Evolutionary conservation across 2,888 invertebrate species (phyloP).

Genomic region (Brenthis daphne): DNA sequence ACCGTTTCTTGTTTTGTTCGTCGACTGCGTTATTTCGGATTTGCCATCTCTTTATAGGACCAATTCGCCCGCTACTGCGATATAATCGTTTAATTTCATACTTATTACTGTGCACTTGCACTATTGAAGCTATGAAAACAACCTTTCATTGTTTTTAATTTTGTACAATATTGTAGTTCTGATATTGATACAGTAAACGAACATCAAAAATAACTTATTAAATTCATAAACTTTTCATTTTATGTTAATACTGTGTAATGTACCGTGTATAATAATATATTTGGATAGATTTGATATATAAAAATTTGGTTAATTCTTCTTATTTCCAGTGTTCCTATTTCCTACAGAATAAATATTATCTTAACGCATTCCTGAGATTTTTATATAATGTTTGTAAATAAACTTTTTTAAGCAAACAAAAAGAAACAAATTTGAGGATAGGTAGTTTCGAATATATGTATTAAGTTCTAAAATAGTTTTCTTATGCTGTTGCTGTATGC

Average conservation of each 20-base stretch:
- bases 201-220: too few relatives aligned
- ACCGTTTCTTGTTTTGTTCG: slow-evolving; percentile 65
- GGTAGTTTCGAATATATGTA: slow-evolving; percentile 7
- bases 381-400: too few relatives aligned
- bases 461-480: slow-evolving; percentile 56
- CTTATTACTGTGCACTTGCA: slow-evolving; percentile 18
- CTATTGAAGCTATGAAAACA: neutral
- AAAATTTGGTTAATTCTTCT: too few relatives aligned
- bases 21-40: slow-evolving; percentile 69
- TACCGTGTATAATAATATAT: neutral
- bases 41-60: slow-evolving; percentile 59
- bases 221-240: too few relatives aligned
- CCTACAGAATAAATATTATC: too few relatives aligned
- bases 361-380: too few relatives aligned
- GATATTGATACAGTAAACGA: too few relatives aligned
- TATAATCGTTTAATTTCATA: slow-evolving; percentile 33
- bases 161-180: too few relatives aligned
- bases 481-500: slow-evolving; percentile 36
- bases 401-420: neutral
- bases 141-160: too few relatives aligned
- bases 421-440: neutral
- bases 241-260: neutral
- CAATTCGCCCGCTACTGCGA: slow-evolving; percentile 39
- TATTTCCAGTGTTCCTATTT: too few relatives aligned
- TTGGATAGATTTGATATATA: too few relatives aligned